Percentiles rank a stretch among this genome's conserved stretches.
Evolutionary conservation across 2,113 vertebrate genomes (phyloP).

Genomic region (Vicugna pacos): DNA sequence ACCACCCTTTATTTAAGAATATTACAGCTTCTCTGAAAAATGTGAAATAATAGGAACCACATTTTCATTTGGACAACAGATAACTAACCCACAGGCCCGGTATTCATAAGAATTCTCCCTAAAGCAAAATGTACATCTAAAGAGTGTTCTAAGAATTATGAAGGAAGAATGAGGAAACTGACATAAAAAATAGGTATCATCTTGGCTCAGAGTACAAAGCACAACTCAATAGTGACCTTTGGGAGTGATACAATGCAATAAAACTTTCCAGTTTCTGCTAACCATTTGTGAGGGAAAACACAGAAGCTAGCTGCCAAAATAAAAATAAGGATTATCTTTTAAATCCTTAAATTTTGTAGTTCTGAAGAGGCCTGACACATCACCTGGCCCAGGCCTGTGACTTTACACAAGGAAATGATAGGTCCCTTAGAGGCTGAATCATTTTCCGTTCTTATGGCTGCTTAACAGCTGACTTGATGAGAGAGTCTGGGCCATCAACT

Average conservation of each 20-base stretch:
- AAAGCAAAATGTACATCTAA: constrained; percentile 21
- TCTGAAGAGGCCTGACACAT: background rate
- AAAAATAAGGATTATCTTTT: constrained; percentile 24
- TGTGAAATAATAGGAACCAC: background rate
- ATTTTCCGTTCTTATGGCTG: background rate
- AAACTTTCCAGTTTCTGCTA: background rate
- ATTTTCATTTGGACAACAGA: background rate
- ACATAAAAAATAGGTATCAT: constrained; percentile 32
- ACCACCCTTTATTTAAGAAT: constrained; percentile 21
- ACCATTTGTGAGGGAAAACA: background rate
- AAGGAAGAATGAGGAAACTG: background rate
- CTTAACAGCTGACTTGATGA: background rate
- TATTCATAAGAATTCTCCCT: background rate
- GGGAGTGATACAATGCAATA: background rate
- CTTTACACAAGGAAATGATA: constrained; percentile 2
- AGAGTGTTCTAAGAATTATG: background rate
- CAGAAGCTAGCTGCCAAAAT: background rate
- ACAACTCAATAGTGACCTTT: background rate
- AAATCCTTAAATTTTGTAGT: background rate
- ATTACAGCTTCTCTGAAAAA: constrained; percentile 30
- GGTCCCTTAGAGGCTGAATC: background rate
- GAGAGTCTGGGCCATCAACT: background rate
- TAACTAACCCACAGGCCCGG: background rate
- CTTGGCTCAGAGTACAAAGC: background rate
- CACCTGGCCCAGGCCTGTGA: background rate